Conservation (phyloP, 2,113 vertebrate species). For the Suricata suricatta region DNA sequence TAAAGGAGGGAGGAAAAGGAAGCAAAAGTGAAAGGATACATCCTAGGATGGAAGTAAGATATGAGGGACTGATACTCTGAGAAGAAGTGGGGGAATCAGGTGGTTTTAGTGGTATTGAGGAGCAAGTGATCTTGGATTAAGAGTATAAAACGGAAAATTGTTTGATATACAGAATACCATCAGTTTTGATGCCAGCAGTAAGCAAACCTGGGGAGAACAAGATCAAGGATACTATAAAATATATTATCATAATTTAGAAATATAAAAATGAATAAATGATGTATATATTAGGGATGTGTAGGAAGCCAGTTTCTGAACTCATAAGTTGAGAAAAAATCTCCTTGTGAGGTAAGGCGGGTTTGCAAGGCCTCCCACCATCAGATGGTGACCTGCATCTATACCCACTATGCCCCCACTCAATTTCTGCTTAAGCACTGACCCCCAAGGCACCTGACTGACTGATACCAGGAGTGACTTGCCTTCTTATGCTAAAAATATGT, state of each 20-base stretch:
- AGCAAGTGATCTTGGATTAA: not conserved
- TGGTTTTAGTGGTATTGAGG: not conserved
- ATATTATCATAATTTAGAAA: not conserved
- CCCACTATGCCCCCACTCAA: no score
- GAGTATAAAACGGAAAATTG: not conserved
- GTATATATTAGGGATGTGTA: not conserved
- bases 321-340: no score
- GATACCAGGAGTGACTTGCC: no score
- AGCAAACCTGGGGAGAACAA: not conserved
- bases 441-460: no score
- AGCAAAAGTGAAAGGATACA: not conserved
- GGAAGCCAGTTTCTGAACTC: no score
- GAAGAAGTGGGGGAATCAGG: not conserved
- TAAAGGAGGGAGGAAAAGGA: not conserved
- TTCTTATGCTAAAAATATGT: no score
- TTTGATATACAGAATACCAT: not conserved
- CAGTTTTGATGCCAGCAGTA: not conserved
- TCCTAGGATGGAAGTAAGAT: not conserved
- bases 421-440: no score
- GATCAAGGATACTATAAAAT: not conserved
- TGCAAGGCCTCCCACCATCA: no score
- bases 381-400: no score
- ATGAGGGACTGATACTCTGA: not conserved
- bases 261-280: not conserved
- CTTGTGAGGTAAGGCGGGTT: no score